These are phyloP conservation scores for Lagria hirta DNA, from an alignment of 2,888 invertebrate genomes.

Conservation along the genomic window DNA sequence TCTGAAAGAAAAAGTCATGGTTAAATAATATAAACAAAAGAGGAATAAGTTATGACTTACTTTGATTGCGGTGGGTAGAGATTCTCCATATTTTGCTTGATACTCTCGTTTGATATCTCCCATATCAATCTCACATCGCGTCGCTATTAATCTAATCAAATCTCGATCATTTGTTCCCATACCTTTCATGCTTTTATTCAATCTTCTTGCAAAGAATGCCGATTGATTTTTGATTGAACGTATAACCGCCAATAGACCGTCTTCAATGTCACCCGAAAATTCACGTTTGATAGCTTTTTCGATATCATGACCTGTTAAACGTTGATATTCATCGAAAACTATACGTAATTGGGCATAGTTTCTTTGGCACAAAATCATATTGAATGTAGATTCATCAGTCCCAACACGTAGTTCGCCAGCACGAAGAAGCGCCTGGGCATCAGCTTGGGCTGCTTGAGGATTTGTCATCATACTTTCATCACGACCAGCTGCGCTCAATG, in stretches of 20 bases:
- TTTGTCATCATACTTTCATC: slow-evolving; percentile 22
- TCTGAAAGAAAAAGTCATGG: slow-evolving; percentile 36
- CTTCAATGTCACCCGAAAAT: slow-evolving; percentile 78
- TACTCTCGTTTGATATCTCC: slow-evolving; percentile 81
- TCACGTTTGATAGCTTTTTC: slow-evolving; percentile 76
- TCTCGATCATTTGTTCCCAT: slow-evolving; percentile 85
- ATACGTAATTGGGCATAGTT: slow-evolving; percentile 64
- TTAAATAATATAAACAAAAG: slow-evolving; percentile 1
- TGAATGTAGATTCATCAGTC: slow-evolving; percentile 84
- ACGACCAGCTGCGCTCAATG: slow-evolving; percentile 32
- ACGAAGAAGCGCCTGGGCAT: slow-evolving; percentile 31
- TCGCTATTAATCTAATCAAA: slow-evolving; percentile 81
- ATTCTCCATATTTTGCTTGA: slow-evolving; percentile 71
- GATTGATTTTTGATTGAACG: slow-evolving; percentile 78
- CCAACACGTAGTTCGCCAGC: slow-evolving; percentile 61
- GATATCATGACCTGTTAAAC: slow-evolving; percentile 72
- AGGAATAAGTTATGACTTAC: no score
- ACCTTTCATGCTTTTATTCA: slow-evolving; percentile 88
- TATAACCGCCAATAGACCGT: slow-evolving; percentile 78
- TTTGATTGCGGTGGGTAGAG: slow-evolving; percentile 77
- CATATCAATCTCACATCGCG: slow-evolving; percentile 83
- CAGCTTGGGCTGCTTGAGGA: slow-evolving; percentile 25
- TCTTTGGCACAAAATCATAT: slow-evolving; percentile 77
- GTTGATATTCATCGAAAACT: slow-evolving; percentile 66
- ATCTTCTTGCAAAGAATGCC: slow-evolving; percentile 81